A percentile compares a stretch with the other conserved stretches of the same genome.
phyloP scores from a whole-genome alignment of 1,140 invertebrate species.

The Drosophila watanabei region DNA sequence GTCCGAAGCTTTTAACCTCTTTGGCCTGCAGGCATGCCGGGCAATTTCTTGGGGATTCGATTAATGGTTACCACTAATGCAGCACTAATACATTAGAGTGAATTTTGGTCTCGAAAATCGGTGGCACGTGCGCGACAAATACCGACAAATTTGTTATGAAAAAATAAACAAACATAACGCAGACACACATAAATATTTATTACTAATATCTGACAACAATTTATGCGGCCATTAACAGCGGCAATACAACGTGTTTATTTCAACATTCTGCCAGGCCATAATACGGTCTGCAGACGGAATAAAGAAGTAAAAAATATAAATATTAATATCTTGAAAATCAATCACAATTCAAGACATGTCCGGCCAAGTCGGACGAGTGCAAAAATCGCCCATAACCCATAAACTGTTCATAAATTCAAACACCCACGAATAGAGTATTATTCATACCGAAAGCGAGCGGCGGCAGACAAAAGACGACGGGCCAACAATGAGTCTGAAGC shows the following conservation, averaged over 20 bases:
- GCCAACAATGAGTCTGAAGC: conserved; percentile 42
- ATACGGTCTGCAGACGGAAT: conserved; percentile 16
- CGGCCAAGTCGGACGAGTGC: conserved; percentile 45
- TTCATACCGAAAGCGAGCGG: conserved; percentile 27
- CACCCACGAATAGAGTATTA: conserved; percentile 65
- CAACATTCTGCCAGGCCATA: conserved; percentile 68
- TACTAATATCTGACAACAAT: conserved; percentile 79
- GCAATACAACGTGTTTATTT: conserved; percentile 82
- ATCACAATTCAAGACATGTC: conserved; percentile 79
- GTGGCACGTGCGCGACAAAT: conserved; percentile 70
- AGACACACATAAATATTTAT: conserved; percentile 43
- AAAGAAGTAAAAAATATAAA: conserved; percentile 49
- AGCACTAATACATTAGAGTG: conserved; percentile 55
- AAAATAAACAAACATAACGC: conserved; percentile 71
- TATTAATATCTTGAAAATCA: conserved; percentile 78
- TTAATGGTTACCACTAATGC: conserved; percentile 78
- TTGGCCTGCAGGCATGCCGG: conserved; percentile 38
- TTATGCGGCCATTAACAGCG: conserved; percentile 82
- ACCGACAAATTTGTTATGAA: conserved; percentile 58
- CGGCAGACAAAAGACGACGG: conserved; percentile 31
- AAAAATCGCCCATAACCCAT: conserved; percentile 64
- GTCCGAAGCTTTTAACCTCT: conserved; percentile 75
- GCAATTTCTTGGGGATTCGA: conserved; percentile 63
- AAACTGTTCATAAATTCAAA: conserved; percentile 80
- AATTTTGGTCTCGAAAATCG: conserved; percentile 47